A percentile compares a stretch with the other conserved stretches of the same genome.
These are phyloP conservation scores for Augochlora pura DNA, from an alignment of 1,140 invertebrate genomes.

Conservation along the genomic window DNA sequence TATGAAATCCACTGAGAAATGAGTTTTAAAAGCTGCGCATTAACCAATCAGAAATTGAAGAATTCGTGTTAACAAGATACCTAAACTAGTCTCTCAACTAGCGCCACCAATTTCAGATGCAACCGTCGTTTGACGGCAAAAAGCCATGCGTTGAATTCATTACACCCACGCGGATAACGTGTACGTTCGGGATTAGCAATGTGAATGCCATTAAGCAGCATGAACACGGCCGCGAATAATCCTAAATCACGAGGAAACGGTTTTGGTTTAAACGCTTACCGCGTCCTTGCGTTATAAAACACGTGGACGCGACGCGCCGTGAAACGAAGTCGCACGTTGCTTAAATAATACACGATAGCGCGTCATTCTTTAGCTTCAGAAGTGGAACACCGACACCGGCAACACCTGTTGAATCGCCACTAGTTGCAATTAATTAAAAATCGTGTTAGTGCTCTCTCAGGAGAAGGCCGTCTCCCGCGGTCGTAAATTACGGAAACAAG, in stretches of 20 bases:
- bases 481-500: not conserved
- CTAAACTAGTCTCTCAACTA: no score
- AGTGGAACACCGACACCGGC: not conserved
- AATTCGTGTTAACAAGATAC: no score
- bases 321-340: not conserved
- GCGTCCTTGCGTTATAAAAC: slow-evolving; percentile 4
- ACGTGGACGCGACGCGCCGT: not conserved
- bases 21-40: no score
- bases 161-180: not conserved
- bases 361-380: not conserved
- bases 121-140: not conserved
- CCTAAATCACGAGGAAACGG: slow-evolving; percentile 11
- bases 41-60: no score
- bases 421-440: slow-evolving; percentile 52
- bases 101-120: no score
- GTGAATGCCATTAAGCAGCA: slow-evolving; percentile 22
- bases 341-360: not conserved
- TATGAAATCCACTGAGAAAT: no score
- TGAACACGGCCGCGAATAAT: slow-evolving; percentile 3
- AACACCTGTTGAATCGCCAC: slow-evolving; percentile 45
- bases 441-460: slow-evolving; percentile 21
- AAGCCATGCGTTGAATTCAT: not conserved
- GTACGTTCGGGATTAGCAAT: not conserved
- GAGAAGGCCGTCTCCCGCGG: slow-evolving; percentile 18
- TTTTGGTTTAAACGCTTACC: not conserved